Base-by-base conservation (phyloP, 2,797 vertebrate species). In the Percopsis omiscomaycus region DNA sequence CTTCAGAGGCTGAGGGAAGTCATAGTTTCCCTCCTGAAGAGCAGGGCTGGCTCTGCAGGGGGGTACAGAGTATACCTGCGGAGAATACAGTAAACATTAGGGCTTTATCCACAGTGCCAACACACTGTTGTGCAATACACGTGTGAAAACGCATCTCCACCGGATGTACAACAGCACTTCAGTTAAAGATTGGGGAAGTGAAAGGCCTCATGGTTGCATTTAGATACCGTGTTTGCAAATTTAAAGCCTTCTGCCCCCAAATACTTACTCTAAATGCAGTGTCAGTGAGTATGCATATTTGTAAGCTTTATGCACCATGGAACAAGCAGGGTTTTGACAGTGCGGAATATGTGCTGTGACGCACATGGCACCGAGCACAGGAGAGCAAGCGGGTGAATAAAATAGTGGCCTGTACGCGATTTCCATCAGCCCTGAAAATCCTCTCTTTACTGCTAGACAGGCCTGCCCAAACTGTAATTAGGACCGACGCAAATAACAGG, bases 1-100 rank as follows among this genome's bases (percentile, higher is more conserved):
- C 64, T 92, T 94, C 61, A 90, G 73, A 0, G 95, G 89, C 83
- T 94, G 90, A 0, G 95, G 94, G 79, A 96, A 95, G 68, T 96
- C 95, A 30, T 96, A 95, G 48, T 92, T 87, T 8, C 94, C 93
- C 79, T 95, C 96, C 74, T 93, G 89, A 59, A 78, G 83, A 55
- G 74, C 69, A 0, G 83, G 48, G 74, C 82, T 86, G 67, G 70
- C 75, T 77, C 88, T 84, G 84, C 84, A 89, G 60, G 91, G 90
- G 2, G 91, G 89, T 14, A 89, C 84, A 0, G 91, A 89, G 86
- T 91, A 93, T 3, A 92, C 79, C 92, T 94, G 85, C 0, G 14
- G 64, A 29, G 0, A 0, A 27, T 27, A 55, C 12, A 55, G 55
- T 29, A 46, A 46, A 0, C 4, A 44, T 30, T 15, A 62, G 55